Base-by-base conservation (phyloP, 2,113 vertebrate species). In the Pteropus alecto region DNA sequence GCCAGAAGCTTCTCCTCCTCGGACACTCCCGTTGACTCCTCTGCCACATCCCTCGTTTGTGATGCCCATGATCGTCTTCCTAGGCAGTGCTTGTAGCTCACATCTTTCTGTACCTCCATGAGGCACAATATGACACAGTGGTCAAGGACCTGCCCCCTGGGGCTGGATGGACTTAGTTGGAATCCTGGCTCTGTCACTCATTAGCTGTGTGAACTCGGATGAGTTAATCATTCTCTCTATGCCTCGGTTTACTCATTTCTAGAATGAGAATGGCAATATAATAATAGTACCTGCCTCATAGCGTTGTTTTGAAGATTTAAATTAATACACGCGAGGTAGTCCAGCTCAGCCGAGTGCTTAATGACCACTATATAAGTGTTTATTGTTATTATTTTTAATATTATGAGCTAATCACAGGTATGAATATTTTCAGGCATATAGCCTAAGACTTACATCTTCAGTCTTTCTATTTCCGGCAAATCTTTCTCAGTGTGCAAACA, bases 211-310 rank as follows among this genome's bases (percentile, higher is more conserved):
- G 65, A 76, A 41, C 22, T 33, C 26, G 8, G 9, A 38, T 68
- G 35, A 93, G 7, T 78, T 74, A 15, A 54, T 79, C 30, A 67
- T 71, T 77, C 16, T 56, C 9, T 15, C 15, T 38, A 11, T 68
- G 26, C 38, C 82, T 88, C 61, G 30, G 43, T 97, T 82, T 95
- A 84, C 41, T 84, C 48, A 68, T 48, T 67, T 78, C 4, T 61
- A 2, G 51, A 82, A 76, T 68, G 48, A 77, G 63, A 87, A 56
- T 61, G 16, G 74, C 71, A 38, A 65, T n/a, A n/a, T n/a, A n/a
- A n/a, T 48, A 86, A 33, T 3, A 68, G 18, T 60, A 13, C 43
- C 67, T n/a, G 38, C 7, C 15, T 90, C 30, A 63, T 1, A 30
- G 30, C 93, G 19, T 63, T 86, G 46, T 48, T 48, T 63, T 91